A percentile compares a stretch with the other conserved stretches of the same genome.
These are phyloP conservation scores for Rhinopithecus roxellana DNA, from an alignment of 2,113 vertebrate species.

Conservation along the genomic window DNA sequence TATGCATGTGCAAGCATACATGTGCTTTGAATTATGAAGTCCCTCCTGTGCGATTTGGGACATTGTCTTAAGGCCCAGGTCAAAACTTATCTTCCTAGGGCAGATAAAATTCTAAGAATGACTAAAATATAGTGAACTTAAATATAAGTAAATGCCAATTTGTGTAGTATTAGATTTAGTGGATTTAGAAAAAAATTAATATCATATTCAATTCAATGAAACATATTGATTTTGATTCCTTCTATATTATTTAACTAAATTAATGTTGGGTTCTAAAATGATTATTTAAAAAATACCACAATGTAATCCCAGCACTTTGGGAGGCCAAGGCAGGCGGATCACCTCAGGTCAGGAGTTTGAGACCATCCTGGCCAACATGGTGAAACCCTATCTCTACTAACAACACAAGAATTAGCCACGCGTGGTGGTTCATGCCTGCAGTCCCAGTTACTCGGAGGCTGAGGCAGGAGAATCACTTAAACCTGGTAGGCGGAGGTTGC, in stretches of 20 bases:
- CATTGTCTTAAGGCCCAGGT: not conserved
- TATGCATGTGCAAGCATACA: not conserved
- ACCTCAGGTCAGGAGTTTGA: not conserved
- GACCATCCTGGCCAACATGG: not conserved
- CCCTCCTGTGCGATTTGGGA: not conserved
- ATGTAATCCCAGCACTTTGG: not conserved
- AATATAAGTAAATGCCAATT: not conserved
- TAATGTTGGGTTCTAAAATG: not conserved
- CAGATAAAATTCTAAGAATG: not conserved
- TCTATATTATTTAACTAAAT: not conserved
- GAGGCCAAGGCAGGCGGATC: not conserved
- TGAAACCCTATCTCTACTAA: not conserved
- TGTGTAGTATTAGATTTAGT: not conserved
- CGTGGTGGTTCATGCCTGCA: not conserved
- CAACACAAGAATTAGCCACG: not conserved
- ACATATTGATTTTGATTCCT: not conserved
- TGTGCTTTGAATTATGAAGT: not conserved
- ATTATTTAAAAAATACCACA: not conserved
- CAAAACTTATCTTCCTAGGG: not conserved
- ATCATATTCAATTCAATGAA: not conserved
- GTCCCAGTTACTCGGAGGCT: not conserved
- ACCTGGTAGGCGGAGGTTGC: not conserved
- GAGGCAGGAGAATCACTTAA: not conserved
- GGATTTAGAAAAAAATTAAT: not conserved
- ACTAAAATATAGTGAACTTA: constrained; percentile 17